Percentiles rank a stretch among this genome's conserved stretches.
These are phyloP conservation scores for Ochotona princeps DNA, from an alignment of 2,113 vertebrate genomes.

Conservation along the genomic window DNA sequence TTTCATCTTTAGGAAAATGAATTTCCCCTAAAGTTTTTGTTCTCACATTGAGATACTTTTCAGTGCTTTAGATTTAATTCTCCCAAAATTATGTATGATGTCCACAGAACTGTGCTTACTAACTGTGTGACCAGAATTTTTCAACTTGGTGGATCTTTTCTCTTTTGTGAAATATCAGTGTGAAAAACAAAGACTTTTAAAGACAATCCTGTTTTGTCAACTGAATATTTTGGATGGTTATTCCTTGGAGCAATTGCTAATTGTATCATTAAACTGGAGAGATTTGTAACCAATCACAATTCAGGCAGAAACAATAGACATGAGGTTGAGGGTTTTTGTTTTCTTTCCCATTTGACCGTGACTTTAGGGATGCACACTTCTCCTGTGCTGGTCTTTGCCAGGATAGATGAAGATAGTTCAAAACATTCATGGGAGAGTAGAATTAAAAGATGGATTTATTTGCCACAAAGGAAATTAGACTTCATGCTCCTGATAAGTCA, in stretches of 20 bases:
- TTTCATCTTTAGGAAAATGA: not conserved
- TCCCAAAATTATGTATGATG: not conserved
- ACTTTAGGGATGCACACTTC: not conserved
- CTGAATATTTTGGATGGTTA: not conserved
- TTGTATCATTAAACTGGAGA: not conserved
- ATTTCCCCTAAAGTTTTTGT: not conserved
- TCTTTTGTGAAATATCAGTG: not conserved
- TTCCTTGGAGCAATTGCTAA: not conserved
- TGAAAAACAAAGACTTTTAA: not conserved
- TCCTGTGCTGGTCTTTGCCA: rapidly evolving
- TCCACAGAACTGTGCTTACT: not conserved
- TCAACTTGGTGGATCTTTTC: not conserved
- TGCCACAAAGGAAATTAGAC: too few relatives aligned
- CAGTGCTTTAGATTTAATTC: not conserved
- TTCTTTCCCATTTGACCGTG: not conserved
- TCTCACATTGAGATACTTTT: not conserved
- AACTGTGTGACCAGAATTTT: not conserved
- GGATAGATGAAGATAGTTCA: too few relatives aligned
- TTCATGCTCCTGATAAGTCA: too few relatives aligned
- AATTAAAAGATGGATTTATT: too few relatives aligned
- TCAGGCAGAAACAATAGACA: not conserved
- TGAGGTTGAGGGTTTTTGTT: not conserved
- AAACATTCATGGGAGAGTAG: too few relatives aligned
- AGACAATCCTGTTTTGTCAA: not conserved
- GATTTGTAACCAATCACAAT: not conserved